Evolutionary conservation across 1,140 invertebrate species (phyloP), one percentile per base, ranked within the genome.

Genomic region (Pachyrhynchus sulphureomaculatus): DNA sequence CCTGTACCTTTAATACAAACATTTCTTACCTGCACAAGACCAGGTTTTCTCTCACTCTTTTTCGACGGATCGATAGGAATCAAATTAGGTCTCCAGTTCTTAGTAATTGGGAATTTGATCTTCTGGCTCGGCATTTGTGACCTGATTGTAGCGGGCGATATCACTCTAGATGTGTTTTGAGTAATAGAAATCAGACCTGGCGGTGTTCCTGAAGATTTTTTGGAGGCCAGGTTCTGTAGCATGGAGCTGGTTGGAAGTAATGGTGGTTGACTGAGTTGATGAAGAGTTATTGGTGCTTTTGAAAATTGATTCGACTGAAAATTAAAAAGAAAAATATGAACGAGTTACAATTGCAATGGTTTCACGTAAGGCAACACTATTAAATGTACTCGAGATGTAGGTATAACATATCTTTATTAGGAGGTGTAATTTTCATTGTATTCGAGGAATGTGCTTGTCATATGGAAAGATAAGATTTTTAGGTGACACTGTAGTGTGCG

Each of bases 71-170:
- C 84, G 37, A 86, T 84, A 10, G 85, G 84, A 74, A 87, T 86
- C 9, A 87, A 72, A n/a, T 84, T 86, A 2, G 85, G 85, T 52
- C 85, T 77, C 85, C 85, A 86, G 51, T 83, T 84, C 58, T 85
- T 86, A 18, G 55, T 75, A 21, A 66, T 70, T 9, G 70, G 71
- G 49, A 70, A 74, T 42, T 81, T 82, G 36, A 75, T 72, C 66
- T 79, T 82, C 57, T 82, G 81, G 4, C 78, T 75, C 5, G 77
- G 75, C 2, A 77, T 74, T 5, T 60, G 55, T 45, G 62, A 45
- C 54, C 63, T 68, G 23, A 69, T 52, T 60, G 34, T 59, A 3
- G 62, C 67, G 13, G 64, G 61, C 0, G 75, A 72, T 17, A 66
- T 49, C n/a, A n/a, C n/a, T 29, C 74, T 20, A 68, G 45, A 4